Base-by-base conservation (phyloP, 2,888 invertebrate species). In the Dicranocentrus wangi region DNA sequence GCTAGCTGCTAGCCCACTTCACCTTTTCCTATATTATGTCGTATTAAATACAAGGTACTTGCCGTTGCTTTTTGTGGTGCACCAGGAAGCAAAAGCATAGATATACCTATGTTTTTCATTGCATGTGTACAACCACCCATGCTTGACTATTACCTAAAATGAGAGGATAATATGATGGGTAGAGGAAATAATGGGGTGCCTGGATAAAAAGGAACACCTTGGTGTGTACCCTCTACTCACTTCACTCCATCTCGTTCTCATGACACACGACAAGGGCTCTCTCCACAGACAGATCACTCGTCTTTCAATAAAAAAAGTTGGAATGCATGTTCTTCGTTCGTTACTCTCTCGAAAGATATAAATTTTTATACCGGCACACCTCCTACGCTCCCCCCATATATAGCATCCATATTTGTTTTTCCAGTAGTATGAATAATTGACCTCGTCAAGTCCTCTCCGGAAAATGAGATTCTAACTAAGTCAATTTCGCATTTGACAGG, bases 401-500 rank as follows among this genome's bases (percentile, higher is more conserved):
- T 2, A n/a, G n/a, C 51, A 17, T 2, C n/a, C 8, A 51, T n/a
- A 19, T 21, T 10, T 47, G 10, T 3, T 17, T n/a, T 2, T 51
- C 8, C 51, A 19, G 47, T 10, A 47, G 3, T 10, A 47, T 47
- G 47, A 10, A 10, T 47, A 47, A 25, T 19, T 13, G 23, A 10
- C 21, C 23, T 53, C 2, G 55, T 17, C 23, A 15, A 15, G 53
- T n/a, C 3, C 23, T 17, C 23, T 5, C 7, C 10, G 5, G 25
- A 21, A 55, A 25, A 25, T 55, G 55, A n/a, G 55, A 23, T n/a
- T 10, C 25, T 55, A 55, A 55, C 25, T 25, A 25, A 55, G 55
- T 21, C 55, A 55, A 21, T 55, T 55, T 55, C n/a, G n/a, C n/a
- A 55, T 55, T 55, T 55, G 55, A 55, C 55, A 55, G 55, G 55